A percentile compares a stretch with the other conserved stretches of the same genome.
Evolutionary conservation across 1,140 invertebrate species (phyloP).

Genomic region (Berghia stephanieae): DNA sequence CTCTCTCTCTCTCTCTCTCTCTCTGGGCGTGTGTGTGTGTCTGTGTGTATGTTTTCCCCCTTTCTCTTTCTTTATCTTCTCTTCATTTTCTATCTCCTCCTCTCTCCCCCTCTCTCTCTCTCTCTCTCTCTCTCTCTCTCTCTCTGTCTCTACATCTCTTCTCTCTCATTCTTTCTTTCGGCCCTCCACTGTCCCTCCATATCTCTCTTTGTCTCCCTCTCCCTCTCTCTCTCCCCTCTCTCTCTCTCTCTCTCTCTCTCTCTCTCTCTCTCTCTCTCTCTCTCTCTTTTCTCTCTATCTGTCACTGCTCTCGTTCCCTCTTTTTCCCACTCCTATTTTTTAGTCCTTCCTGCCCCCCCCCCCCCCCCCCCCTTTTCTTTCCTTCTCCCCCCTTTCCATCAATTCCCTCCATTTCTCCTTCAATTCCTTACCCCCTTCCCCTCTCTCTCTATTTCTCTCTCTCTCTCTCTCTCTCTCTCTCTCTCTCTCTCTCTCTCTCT

Average conservation of each 20-base stretch:
- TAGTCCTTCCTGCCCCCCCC: not conserved
- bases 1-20: not conserved
- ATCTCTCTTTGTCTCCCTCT: not conserved
- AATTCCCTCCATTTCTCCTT: not conserved
- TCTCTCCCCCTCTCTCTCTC: not conserved
- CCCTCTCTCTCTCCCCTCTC: not conserved
- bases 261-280: not conserved
- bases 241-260: not conserved
- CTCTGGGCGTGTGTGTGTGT: too few species aligned
- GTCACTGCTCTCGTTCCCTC: not conserved
- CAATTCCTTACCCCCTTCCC: not conserved
- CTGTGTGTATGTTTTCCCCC: too few species aligned
- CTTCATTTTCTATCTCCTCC: not conserved
- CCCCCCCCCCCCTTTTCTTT: not conserved
- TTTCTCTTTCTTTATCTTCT: not conserved
- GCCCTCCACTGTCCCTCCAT: not conserved
- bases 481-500: not conserved
- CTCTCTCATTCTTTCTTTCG: not conserved
- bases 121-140: not conserved
- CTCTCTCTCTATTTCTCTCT: not conserved
- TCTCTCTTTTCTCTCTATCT: not conserved
- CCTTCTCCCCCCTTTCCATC: not conserved
- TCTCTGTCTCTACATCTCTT: not conserved
- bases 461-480: too few species aligned
- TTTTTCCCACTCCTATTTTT: not conserved